Evolutionary conservation across 1,140 invertebrate genomes (phyloP).

Genomic region (Diuraphis noxia): DNA sequence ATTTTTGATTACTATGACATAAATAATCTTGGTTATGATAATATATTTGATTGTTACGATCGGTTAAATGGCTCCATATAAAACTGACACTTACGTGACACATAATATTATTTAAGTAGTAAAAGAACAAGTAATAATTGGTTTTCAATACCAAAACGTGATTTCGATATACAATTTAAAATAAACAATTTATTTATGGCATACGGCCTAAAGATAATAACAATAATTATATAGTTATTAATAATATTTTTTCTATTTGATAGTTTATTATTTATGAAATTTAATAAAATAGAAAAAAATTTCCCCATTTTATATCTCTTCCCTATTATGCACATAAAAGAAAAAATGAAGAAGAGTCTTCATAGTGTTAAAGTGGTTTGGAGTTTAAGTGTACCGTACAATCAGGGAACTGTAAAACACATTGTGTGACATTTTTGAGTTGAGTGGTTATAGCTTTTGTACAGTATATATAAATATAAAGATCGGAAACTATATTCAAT

Average conservation of each 20-base stretch:
- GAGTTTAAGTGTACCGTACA: neutral
- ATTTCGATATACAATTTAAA: neutral
- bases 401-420: neutral
- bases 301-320: neutral
- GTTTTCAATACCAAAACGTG: neutral
- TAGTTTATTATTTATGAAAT: neutral
- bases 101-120: too few species aligned
- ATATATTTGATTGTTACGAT: neutral
- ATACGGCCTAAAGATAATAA: neutral
- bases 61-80: neutral
- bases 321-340: neutral
- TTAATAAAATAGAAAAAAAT: neutral
- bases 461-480: neutral
- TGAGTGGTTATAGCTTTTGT: neutral
- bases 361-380: neutral
- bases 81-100: neutral
- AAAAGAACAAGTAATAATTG: too few species aligned
- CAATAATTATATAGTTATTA: neutral
- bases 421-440: neutral
- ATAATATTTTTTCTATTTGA: neutral
- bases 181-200: neutral
- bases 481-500: neutral
- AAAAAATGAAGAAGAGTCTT: neutral
- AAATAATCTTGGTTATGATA: neutral
- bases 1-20: neutral